phyloP scores from a whole-genome alignment of 2,888 invertebrate genomes.

The Coenonympha arcania region DNA sequence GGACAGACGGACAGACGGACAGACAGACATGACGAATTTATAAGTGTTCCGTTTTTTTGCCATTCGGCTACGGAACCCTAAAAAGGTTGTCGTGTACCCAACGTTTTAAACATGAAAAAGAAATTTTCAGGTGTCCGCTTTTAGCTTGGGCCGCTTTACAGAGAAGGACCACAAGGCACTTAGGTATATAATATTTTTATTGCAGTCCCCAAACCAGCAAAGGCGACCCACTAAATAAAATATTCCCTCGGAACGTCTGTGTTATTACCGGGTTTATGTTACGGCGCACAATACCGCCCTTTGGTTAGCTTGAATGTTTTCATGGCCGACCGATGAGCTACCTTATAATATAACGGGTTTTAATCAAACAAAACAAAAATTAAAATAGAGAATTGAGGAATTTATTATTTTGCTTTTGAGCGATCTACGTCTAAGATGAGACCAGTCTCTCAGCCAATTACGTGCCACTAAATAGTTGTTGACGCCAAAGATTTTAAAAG shows the following conservation, averaged over 20 bases:
- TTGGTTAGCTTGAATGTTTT: constrained; percentile 38
- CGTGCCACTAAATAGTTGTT: too few species aligned
- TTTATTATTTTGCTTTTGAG: too few species aligned
- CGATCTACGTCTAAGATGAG: too few species aligned
- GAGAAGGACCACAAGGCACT: constrained; percentile 39
- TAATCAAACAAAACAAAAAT: neutral
- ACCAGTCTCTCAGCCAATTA: too few species aligned
- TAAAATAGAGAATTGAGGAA: neutral
- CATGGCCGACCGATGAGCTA: constrained; percentile 27
- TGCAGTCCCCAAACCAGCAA: constrained; percentile 49
- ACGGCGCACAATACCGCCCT: constrained; percentile 31
- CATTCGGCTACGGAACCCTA: too few species aligned
- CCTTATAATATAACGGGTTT: too few species aligned
- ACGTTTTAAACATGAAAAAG: neutral
- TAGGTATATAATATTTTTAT: constrained; percentile 66
- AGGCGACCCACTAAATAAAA: constrained; percentile 64
- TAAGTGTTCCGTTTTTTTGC: too few species aligned
- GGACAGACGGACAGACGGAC: too few species aligned
- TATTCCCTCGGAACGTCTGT: constrained; percentile 53
- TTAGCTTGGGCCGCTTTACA: constrained; percentile 12
- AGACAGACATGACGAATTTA: too few species aligned
- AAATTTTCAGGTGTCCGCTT: too few species aligned
- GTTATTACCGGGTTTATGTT: constrained; percentile 40
- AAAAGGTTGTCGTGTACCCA: too few species aligned
- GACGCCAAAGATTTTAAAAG: too few species aligned